A percentile compares a stretch with the other conserved stretches of the same genome.
These are phyloP conservation scores for Cantharis flavilabris DNA, from an alignment of 2,888 invertebrate genomes.

Conservation along the genomic window DNA sequence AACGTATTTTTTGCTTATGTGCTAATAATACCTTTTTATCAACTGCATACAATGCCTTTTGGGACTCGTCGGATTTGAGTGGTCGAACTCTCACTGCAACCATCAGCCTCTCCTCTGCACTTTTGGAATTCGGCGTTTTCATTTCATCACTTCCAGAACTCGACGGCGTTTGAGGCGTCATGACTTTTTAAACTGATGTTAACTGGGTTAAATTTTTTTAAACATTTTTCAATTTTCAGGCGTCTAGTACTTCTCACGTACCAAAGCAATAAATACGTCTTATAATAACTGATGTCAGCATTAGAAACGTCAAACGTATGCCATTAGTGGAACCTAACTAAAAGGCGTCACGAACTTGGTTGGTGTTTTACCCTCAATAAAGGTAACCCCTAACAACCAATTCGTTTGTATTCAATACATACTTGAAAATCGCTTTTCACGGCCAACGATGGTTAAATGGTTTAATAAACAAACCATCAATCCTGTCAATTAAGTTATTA, in stretches of 20 bases:
- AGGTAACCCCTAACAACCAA: conserved; percentile 29
- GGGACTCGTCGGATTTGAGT: conserved; percentile 73
- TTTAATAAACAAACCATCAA: conserved; percentile 13
- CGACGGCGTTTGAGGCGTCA: conserved; percentile 53
- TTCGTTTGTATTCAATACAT: conserved; percentile 20
- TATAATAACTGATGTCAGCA: background rate
- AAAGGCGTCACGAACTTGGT: conserved; percentile 13
- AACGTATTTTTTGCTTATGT: background rate
- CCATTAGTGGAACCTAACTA: conserved; percentile 7
- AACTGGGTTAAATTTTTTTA: background rate
- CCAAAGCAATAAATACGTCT: background rate
- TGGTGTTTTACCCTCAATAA: conserved; percentile 16
- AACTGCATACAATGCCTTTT: conserved; percentile 74
- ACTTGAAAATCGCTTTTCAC: conserved; percentile 19
- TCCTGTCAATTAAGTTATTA: conserved; percentile 23
- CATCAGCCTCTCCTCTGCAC: conserved; percentile 54
- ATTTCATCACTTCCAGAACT: conserved; percentile 53
- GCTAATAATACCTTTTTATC: conserved; percentile 74
- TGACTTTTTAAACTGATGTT: conserved; percentile 23
- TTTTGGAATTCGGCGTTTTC: conserved; percentile 42
- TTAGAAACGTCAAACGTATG: background rate
- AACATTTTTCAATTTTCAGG: background rate
- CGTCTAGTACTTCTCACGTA: background rate
- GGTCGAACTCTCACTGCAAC: conserved; percentile 92
- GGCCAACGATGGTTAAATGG: conserved; percentile 21